Evolutionary conservation across 2,888 invertebrate species (phyloP), one percentile per base, ranked within the genome.

Genomic region (Ochropleura plecta): DNA sequence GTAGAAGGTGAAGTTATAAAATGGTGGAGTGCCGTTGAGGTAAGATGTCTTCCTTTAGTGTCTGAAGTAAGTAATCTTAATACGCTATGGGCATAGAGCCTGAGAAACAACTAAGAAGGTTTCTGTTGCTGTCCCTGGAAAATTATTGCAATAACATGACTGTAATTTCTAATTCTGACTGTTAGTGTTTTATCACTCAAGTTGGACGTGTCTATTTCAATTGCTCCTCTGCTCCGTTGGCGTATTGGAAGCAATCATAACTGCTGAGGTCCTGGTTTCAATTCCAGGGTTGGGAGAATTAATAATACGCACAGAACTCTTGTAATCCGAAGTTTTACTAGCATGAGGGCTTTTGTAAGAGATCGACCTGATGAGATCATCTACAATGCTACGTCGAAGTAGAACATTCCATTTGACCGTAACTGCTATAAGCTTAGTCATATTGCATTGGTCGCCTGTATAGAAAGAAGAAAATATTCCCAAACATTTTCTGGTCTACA

Each of bases 1-100:
- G 49, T 18, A 42, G 48, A 9, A 30, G 46, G 44, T 62, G 16
- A 49, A 64, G 70, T 70, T 67, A 12, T 69, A 69, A 65, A 73
- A 73, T 55, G 20, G n/a, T 53, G 42, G 62, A 70, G 69, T 46
- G 20, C 16, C 30, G 30, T 51, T 62, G 30, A 44, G 18, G 5
- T 10, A 53, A 76, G 53, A 40, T 62, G 46, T 44, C n/a, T n/a
- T 14, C 40, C n/a, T 77, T 49, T n/a, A 51, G 44, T n/a, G 8
- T 49, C 44, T 79, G n/a, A 16, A 44, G 49, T 46, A 30, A 30
- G 18, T 60, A 14, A 40, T 46, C 20, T 49, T 76, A 42, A 76
- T 77, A 77, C 7, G 0, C 18, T 55, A 48, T 16, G 18, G 16
- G 12, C n/a, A n/a, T 30, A 20, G 6, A 51, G 51, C 9, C 8